Base-by-base conservation (phyloP, 2,797 vertebrate genomes). In the Schizopygopsis pylzovi region DNA sequence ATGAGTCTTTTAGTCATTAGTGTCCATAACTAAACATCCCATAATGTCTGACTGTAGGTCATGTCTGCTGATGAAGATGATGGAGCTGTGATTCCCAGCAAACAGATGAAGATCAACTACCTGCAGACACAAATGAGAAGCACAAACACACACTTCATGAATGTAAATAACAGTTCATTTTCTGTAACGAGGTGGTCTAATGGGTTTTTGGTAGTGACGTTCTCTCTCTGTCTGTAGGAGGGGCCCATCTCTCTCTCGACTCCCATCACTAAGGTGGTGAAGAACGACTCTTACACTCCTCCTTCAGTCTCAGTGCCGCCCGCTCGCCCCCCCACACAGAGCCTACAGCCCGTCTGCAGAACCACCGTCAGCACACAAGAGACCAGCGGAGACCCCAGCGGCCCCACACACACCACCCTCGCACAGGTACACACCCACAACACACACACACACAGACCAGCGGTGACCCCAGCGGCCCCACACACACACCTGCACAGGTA, bases 261-360 rank as follows among this genome's bases (percentile, higher is more conserved):
- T 91, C 93, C 97, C 84, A 96, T 99, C 89, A 99, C 98, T 87
- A 99, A 99, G 93, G 98, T 99, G 92, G 97, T 99, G 84, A 97
- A 98, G 93, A 99, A 99, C 0, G 98, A 99, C 86, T 91, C 97
- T 0, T 99, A 99, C 92, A 97, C 97, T 0, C 90, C 95, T 0
- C 90, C 94, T 12, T 89, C 95, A 0, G 91, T 95, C 71, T 93
- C 93, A 0, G 91, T 93, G 87, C 91, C 93, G n/a, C 93, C 93
- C 43, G 89, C 93, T 45, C 91, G 94, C 11, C 91, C 59, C 75
- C 59, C 83, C 16, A 52, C 61, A 25, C 84, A 86, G 18, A 54
- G 95, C 25, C 90, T 97, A 87, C 95, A 96, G 90, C 96, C 92
- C 0, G 91, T 98, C 90, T 98, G 97, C 79, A 95, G 97, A 92